Evolutionary conservation across 1,140 invertebrate species (phyloP), one percentile per base, ranked within the genome.

Genomic region (Dinoponera quadriceps): DNA sequence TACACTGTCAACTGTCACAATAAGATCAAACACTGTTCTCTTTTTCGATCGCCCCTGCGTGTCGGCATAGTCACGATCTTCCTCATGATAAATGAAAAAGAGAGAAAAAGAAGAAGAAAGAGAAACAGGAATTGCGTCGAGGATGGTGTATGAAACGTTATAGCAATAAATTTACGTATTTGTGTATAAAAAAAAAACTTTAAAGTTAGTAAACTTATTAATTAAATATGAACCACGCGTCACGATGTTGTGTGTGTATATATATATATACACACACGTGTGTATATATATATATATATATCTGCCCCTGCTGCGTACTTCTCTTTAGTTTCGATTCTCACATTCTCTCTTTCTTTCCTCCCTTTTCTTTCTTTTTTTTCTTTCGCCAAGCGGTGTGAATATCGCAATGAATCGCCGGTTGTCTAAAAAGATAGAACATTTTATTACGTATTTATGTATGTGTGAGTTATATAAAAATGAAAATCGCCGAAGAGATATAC

Each of bases 121-220:
- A 55, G 48, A 66, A 85, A 84, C 73, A 88, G 88, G 84, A 89
- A 89, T 89, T 86, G 72, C 82, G 84, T 84, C 75, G 82, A 88
- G 82, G 85, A 88, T 78, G 86, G 71, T 89, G 85, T 86, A 89
- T 89, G 87, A 88, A 89, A 86, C 68, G 87, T 89, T 89, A 89
- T 88, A 89, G 87, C 88, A 89, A 89, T 89, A 88, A 89, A 89
- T 86, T 89, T 88, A 89, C 87, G 88, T 86, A 89, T 89, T 89
- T 89, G 88, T 88, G 84, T 89, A 89, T 86, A 89, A 89, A 44
- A 89, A 89, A 44, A 44, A 44, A 44, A 44, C 38, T 89, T 89
- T 84, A 85, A 89, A 88, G 44, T 89, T 89, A 88, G 75, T 88
- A 88, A 86, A 88, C 81, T 89, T 89, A 89, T 88, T 89, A 84